A percentile compares a stretch with the other conserved stretches of the same genome.
Evolutionary conservation across 2,113 vertebrate genomes (phyloP).

Genomic region (Corynorhinus townsendii): DNA sequence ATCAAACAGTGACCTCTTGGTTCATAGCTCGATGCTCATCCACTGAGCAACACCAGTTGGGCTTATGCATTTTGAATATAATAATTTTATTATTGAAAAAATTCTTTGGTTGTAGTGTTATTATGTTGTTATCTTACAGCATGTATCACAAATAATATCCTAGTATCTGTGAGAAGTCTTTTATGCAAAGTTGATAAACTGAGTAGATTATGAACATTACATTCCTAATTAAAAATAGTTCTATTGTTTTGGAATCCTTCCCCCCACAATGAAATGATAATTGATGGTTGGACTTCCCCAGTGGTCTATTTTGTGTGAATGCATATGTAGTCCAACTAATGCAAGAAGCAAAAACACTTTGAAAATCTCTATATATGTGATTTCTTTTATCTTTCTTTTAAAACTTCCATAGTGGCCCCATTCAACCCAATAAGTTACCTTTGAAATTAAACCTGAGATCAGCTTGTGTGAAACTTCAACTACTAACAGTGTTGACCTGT

Average conservation of each 20-base stretch:
- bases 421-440: background rate
- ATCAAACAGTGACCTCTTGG: too few relatives aligned
- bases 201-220: background rate
- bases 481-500: background rate
- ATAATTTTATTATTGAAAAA: background rate
- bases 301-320: background rate
- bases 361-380: background rate
- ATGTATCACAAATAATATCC: background rate
- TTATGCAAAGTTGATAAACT: background rate
- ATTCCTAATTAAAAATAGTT: background rate
- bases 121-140: background rate
- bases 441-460: background rate
- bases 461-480: background rate
- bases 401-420: background rate
- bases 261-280: background rate
- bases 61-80: background rate
- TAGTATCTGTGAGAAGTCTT: background rate
- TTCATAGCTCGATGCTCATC: too few relatives aligned
- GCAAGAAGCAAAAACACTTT: background rate
- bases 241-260: background rate
- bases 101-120: background rate
- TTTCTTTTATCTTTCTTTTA: background rate
- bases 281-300: background rate
- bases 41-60: too few relatives aligned
- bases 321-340: background rate